Percentiles rank a stretch among this genome's conserved stretches.
Evolutionary conservation across 2,888 invertebrate genomes (phyloP).

Genomic region (Scelioninae gen. 1): DNA sequence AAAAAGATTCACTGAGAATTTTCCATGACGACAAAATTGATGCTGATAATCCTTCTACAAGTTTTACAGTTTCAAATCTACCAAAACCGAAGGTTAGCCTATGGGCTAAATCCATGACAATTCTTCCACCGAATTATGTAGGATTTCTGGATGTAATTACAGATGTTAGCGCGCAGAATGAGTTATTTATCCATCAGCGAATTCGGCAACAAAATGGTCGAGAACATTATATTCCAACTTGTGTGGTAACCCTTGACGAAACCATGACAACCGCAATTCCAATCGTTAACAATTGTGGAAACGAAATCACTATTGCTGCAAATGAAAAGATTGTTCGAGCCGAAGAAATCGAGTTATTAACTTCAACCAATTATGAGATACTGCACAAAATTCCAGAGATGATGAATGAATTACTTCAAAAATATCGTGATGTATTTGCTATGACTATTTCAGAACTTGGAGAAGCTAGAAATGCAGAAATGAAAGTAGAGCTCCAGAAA

Average conservation of each 20-base stretch:
- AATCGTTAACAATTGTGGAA: not conserved
- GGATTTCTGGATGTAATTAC: slow-evolving; percentile 5
- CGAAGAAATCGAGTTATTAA: not conserved
- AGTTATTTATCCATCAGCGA: not conserved
- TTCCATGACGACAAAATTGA: not conserved
- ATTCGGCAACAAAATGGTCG: not conserved
- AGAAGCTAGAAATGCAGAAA: not conserved
- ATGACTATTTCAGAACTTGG: not conserved
- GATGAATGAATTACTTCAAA: not conserved
- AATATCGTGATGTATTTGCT: not conserved
- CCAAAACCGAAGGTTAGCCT: slow-evolving; percentile 5
- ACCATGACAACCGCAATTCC: not conserved
- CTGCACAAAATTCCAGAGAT: not conserved
- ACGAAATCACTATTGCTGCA: not conserved
- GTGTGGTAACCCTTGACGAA: slow-evolving; percentile 3
- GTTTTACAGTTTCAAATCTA: not conserved
- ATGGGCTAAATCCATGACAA: not conserved
- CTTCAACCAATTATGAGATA: not conserved
- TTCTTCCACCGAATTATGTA: slow-evolving; percentile 12
- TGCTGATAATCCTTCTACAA: not conserved
- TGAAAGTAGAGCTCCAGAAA: not conserved
- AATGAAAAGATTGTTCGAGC: not conserved
- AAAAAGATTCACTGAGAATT: not conserved
- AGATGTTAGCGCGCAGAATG: not conserved
- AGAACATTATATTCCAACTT: not conserved